Evolutionary conservation across 2,888 invertebrate genomes (phyloP).

Genomic region (Chrysodeixis includens): DNA sequence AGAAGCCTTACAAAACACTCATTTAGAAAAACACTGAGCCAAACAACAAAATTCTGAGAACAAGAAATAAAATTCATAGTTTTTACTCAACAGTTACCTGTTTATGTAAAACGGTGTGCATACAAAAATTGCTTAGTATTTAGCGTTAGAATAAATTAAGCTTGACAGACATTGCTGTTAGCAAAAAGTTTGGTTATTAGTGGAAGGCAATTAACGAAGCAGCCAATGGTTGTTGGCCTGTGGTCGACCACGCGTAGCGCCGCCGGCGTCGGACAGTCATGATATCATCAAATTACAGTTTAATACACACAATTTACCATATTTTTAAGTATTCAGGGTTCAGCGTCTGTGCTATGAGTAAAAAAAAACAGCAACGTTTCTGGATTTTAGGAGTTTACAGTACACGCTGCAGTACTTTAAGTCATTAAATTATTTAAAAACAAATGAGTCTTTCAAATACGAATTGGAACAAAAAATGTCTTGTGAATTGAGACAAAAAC

Average conservation of each 20-base stretch:
- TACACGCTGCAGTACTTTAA: too few species aligned
- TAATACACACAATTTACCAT: slow-evolving; percentile 51
- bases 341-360: slow-evolving; percentile 9
- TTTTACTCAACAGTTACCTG: background rate
- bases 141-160: slow-evolving; percentile 48
- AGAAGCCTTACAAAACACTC: background rate
- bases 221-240: slow-evolving; percentile 40
- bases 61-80: background rate
- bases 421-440: too few species aligned
- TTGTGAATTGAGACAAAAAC: too few species aligned
- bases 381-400: too few species aligned
- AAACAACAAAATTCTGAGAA: background rate
- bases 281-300: slow-evolving; percentile 63
- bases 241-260: slow-evolving; percentile 64
- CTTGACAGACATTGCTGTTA: slow-evolving; percentile 45
- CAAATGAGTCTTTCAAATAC: too few species aligned
- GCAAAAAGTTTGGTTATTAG: slow-evolving; percentile 40
- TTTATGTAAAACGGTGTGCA: background rate
- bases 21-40: background rate
- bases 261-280: slow-evolving; percentile 57
- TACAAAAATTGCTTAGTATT: slow-evolving; percentile 6
- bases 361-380: too few species aligned
- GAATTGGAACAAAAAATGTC: too few species aligned
- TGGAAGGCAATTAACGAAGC: slow-evolving; percentile 40
- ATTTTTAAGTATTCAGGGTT: slow-evolving; percentile 43